Base-by-base conservation (phyloP, 1,140 invertebrate genomes). In the Arion vulgaris region DNA sequence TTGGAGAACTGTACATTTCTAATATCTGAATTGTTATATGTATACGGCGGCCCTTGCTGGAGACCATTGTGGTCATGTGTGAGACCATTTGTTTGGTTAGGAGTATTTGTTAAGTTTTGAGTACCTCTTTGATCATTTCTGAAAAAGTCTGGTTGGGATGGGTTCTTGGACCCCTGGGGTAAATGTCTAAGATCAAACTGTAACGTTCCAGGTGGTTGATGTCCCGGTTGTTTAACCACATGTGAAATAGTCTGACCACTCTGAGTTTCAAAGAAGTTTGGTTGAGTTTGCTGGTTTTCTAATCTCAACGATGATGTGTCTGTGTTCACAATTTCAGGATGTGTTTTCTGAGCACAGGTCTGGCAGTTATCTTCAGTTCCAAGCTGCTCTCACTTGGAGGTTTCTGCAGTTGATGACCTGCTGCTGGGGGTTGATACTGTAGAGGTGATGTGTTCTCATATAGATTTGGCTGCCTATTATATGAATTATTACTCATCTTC, bases 401-500 rank as follows among this genome's bases (percentile, higher is more conserved):
- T 34, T 86, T 66, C 45, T 81, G 85, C 17, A 89, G 62, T 71
- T 91, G 91, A 53, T 91, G 87, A 85, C 88, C 89, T 69, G 90
- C 86, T 39, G 88, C 86, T 0, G 81, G 81, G 9, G 86, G 83
- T 49, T 88, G 88, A 57, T 87, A 86, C 68, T 85, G 84, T 62
- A 87, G 73, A 62, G 87, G 87, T 23, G 82, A 72, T 39, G 90
- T 90, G 84, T 91, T 91, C 82, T 91, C 88, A 84, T 90, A 91
- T 68, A 90, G 89, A 72, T 89, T 87, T 26, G 86, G 88, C 80
- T 90, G 90, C 41, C 86, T 81, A 28, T 87, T 73, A 53, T 89
- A 87, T 79, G 49, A 36, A 49, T 88, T 90, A 53, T 85, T 87
- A 13, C 86, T 83, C 17, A 81, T 82, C 53, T 87, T 81, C 75